Conservation (phyloP, 2,888 invertebrate genomes). For the Rhagophthalmus giganteus region DNA sequence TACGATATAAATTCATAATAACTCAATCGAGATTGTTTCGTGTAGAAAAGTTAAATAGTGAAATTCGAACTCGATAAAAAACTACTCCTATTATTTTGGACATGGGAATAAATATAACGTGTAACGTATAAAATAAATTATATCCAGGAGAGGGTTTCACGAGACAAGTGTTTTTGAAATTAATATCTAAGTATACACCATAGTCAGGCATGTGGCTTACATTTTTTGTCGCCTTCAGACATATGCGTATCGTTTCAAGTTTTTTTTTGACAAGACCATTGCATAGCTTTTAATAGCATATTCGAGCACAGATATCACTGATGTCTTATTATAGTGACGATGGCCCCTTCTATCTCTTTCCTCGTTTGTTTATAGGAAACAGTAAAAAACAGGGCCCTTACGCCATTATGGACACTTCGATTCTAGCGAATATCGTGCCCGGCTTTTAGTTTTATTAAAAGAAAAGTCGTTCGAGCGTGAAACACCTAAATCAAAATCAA, state of each 20-base stretch:
- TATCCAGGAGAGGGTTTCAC: constrained; percentile 7
- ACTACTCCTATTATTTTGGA: no score
- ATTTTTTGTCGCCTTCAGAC: constrained; percentile 32
- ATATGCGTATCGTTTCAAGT: constrained; percentile 32
- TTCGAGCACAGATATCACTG: constrained; percentile 4
- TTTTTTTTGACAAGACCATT: constrained; percentile 24
- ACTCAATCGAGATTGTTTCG: no score
- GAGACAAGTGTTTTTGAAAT: constrained; percentile 32
- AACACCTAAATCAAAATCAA: constrained; percentile 17
- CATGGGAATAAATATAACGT: no score
- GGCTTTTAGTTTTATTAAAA: constrained; percentile 31
- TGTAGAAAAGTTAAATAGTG: no score
- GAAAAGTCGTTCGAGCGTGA: constrained; percentile 15
- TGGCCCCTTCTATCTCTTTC: constrained; percentile 11
- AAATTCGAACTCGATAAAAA: no score
- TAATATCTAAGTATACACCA: constrained; percentile 27
- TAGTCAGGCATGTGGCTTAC: constrained; percentile 29
- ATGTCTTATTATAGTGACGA: constrained; percentile 18
- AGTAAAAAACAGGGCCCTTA: no score
- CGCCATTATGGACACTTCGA: constrained; percentile 10
- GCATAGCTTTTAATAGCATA: constrained; percentile 24
- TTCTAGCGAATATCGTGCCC: constrained; percentile 4
- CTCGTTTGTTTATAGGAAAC: constrained; percentile 8
- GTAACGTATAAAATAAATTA: constrained; percentile 1
- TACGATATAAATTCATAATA: no score